Base-by-base conservation (phyloP, 1,140 invertebrate genomes). In the Trachymyrmex cornetzi region DNA sequence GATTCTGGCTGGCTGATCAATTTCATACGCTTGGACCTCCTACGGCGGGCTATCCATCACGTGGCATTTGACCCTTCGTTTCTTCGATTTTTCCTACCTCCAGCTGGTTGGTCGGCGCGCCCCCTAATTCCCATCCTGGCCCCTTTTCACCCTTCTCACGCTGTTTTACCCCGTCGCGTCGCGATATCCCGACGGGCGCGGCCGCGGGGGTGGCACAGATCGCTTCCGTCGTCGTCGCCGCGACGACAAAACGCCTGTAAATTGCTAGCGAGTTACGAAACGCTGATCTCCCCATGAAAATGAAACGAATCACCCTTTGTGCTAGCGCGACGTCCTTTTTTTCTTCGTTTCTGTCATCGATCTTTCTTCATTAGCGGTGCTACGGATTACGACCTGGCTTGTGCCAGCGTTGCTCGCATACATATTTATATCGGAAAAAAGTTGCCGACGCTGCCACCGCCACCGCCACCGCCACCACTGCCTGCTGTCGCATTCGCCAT, bases 1-100 rank as follows among this genome's bases (percentile, higher is more conserved):
- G 88, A 92, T 93, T 93, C 92, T 91, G 86, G 81, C 89, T 89
- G 89, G 88, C 90, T 91, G 92, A 91, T 92, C 92, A 92, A 93
- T 92, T 93, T 92, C 86, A 87, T 88, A 90, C 88, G 91, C 85
- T 88, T 86, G 88, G 82, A 86, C 86, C 77, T 91, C 88, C 77
- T 84, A 82, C 64, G 63, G 53, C 79, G 71, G 24, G 86, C 88
- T 87, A 92, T 92, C 91, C 91, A 91, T 92, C 92, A 93, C 77
- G 69, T 84, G 81, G 87, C 87, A 90, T 90, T 90, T 90, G 89
- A 91, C 90, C 90, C 90, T 67, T 81, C 77, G 71, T 91, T 91
- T 84, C 90, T 89, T 91, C 87, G 84, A 87, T 89, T 90, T 91
- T 91, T 88, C 85, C 30, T 77, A 77, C 72, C 82, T 89, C 85